Conservation (phyloP, 2,888 invertebrate genomes). For the Lithophane leautieri region DNA sequence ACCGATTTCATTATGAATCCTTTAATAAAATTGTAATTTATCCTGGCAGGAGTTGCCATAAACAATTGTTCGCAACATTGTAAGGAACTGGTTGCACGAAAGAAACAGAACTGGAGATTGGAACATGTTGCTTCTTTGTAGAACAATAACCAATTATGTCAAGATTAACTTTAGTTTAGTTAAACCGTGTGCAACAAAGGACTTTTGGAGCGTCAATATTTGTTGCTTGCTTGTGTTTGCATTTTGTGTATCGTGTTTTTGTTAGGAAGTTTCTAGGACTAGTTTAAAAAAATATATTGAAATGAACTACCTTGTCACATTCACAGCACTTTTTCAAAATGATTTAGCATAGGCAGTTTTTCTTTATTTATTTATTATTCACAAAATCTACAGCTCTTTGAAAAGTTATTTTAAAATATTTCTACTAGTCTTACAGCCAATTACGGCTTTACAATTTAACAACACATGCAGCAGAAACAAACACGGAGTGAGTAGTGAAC, state of each 20-base stretch:
- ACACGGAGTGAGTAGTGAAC: no score
- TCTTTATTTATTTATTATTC: no score
- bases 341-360: neutral
- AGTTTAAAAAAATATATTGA: neutral
- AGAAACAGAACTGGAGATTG: conserved; percentile 37
- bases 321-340: neutral
- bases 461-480: no score
- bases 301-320: neutral
- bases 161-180: conserved; percentile 44
- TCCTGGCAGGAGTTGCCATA: conserved; percentile 41
- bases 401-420: no score
- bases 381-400: no score
- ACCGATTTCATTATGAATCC: conserved; percentile 49
- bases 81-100: conserved; percentile 36
- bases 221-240: neutral
- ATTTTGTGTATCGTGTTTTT: neutral
- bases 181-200: neutral
- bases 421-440: no score
- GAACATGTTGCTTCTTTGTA: conserved; percentile 41
- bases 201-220: neutral
- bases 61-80: conserved; percentile 56
- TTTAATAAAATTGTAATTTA: conserved; percentile 52
- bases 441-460: no score
- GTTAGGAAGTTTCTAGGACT: neutral
- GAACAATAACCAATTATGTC: conserved; percentile 62